Percentiles rank a stretch among this genome's conserved stretches.
Evolutionary conservation across 2,113 vertebrate species (phyloP).

Genomic region (Clarias gariepinus): DNA sequence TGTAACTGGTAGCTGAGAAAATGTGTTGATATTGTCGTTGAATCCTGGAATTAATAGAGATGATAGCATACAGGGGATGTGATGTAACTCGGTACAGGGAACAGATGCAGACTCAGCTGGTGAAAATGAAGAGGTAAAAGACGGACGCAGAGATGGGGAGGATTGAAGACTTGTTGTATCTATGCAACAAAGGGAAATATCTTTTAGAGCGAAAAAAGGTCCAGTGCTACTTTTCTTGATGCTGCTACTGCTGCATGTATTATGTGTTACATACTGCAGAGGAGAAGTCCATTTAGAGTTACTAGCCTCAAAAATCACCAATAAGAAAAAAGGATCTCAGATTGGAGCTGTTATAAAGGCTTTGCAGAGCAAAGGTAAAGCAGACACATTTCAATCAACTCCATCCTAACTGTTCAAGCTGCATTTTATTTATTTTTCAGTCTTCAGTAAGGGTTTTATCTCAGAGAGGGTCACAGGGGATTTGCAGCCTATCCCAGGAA

Average conservation of each 20-base stretch:
- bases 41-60: neutral
- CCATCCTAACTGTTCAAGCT: neutral
- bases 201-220: neutral
- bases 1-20: neutral
- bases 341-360: no score
- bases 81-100: neutral
- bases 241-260: neutral
- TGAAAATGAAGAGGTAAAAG: neutral
- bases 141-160: no score
- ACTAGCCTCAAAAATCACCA: no score
- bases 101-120: slow-evolving; percentile 1
- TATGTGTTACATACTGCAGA: neutral
- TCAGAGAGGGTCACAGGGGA: neutral
- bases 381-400: no score
- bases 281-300: no score
- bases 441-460: neutral
- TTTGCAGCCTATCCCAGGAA: neutral
- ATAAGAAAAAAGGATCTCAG: no score
- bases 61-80: neutral
- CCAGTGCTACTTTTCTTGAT: neutral
- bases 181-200: neutral
- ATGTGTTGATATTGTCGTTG: neutral
- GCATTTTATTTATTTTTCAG: neutral
- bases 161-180: neutral
- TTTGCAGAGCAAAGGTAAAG: no score